Evolutionary conservation across 2,888 invertebrate genomes (phyloP).

Genomic region (Ichneumon xanthorius): DNA sequence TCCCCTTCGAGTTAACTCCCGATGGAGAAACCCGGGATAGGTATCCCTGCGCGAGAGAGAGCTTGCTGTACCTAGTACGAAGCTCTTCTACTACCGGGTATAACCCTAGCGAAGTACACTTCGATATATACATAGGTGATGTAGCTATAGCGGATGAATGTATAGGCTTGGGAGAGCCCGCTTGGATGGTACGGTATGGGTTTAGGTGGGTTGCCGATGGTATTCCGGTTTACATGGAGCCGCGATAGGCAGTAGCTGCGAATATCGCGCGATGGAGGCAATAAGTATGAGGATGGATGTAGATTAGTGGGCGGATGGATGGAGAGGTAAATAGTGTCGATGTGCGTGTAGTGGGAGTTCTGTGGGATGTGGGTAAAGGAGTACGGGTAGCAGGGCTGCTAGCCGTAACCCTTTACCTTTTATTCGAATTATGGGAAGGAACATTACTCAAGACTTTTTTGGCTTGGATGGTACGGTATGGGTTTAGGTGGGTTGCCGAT

Average conservation of each 20-base stretch:
- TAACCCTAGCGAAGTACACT: constrained; percentile 54
- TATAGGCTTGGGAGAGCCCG: background rate
- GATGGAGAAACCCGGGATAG: constrained; percentile 68
- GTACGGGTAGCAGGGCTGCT: too few species aligned
- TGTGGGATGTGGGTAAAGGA: background rate
- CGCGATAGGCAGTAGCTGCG: background rate
- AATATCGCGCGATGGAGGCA: constrained; percentile 1
- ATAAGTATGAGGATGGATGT: constrained; percentile 7
- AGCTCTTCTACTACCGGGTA: constrained; percentile 45
- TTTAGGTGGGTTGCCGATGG: constrained; percentile 33
- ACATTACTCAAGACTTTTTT: too few species aligned
- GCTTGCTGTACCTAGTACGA: constrained; percentile 35
- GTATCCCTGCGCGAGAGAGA: constrained; percentile 64
- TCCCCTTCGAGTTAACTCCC: constrained; percentile 77
- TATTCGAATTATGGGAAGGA: too few species aligned
- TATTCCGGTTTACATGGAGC: constrained; percentile 1
- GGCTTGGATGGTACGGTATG: background rate
- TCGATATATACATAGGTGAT: constrained; percentile 25
- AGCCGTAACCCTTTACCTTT: too few species aligned
- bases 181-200: background rate
- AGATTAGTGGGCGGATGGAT: constrained; percentile 5
- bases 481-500: constrained; percentile 32
- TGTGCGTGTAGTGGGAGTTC: too few species aligned
- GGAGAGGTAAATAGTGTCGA: constrained; percentile 16
- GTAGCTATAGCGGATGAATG: constrained; percentile 7